Evolutionary conservation across 2,797 vertebrate species (phyloP), one percentile per base, ranked within the genome.

Genomic region (Anomalospiza imberbis): DNA sequence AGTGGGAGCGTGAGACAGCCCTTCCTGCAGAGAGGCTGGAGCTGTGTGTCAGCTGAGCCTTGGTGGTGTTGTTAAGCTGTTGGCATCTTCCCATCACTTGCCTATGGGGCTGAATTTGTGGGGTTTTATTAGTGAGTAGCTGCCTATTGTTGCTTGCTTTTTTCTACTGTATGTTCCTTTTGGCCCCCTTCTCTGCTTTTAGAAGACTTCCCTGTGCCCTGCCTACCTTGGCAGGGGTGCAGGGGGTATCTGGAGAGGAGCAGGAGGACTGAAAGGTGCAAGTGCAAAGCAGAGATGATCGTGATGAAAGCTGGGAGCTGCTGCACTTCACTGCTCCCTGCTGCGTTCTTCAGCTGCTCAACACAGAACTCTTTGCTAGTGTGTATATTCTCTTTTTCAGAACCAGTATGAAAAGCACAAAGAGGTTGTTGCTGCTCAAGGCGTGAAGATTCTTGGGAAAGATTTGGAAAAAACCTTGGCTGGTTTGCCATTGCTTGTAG

Each of bases 331-430:
- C 22, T 47, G 28, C 24, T 58, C 4, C 24, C 21, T 3, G 17
- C 50, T 0, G 2, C 17, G 29, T 67, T 74, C 44, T 73, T 75
- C 1, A 82, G 36, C 65, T 42, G 34, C 45, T 53, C 38, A 21
- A 45, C 45, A 16, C 6, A 0, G 53, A 81, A 29, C 24, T 34
- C 54, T 32, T 45, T 53, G 31, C 70, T 83, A 21, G 6, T 7
- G 38, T 54, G 8, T 86, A 7, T 61, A 8, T 13, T 93, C 57
- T 26, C 86, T 62, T 94, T 86, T 94, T 17, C 89, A 99, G 99
- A 99, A 98, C 95, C 99, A 98, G 82, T 99, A 99, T 42, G 99
- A 99, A 97, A 99, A 99, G 97, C 99, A 99, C 98, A 99, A 99
- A 97, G 99, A 99, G 94, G 99, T 99, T 10, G 97, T 97, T 25